Percentiles rank a stretch among this genome's conserved stretches.
phyloP scores from a whole-genome alignment of 2,797 vertebrate species.

The Eulemur coronatus region DNA sequence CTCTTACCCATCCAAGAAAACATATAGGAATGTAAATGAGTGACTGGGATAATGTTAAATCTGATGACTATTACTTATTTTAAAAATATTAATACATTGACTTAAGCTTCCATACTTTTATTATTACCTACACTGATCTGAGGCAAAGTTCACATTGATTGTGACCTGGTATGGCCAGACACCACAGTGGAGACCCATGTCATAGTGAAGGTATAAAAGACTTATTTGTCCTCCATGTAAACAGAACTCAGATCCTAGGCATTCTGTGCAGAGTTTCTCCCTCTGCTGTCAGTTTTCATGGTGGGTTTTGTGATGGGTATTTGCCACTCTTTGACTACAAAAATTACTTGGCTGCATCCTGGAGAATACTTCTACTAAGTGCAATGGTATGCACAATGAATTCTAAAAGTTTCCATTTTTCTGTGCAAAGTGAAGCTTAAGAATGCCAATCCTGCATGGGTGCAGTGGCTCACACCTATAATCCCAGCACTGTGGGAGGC shows the following conservation, averaged over 20 bases:
- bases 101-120: not conserved
- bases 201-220: not conserved
- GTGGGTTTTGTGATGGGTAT: not conserved
- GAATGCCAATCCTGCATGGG: not conserved
- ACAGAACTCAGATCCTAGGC: not conserved
- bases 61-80: not conserved
- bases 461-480: not conserved
- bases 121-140: not conserved
- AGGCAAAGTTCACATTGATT: not conserved
- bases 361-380: not conserved
- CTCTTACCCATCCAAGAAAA: not conserved
- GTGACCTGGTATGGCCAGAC: not conserved
- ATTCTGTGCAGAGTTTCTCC: not conserved
- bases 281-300: not conserved
- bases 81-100: not conserved
- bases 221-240: not conserved
- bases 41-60: not conserved
- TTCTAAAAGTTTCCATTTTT: constrained; percentile 41
- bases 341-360: not conserved
- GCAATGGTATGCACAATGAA: not conserved
- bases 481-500: not conserved
- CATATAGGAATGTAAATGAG: not conserved
- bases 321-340: not conserved
- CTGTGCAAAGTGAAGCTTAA: constrained; percentile 11
- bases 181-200: not conserved